Conservation (phyloP, 2,888 invertebrate species). For the Sthenelais limicola region DNA sequence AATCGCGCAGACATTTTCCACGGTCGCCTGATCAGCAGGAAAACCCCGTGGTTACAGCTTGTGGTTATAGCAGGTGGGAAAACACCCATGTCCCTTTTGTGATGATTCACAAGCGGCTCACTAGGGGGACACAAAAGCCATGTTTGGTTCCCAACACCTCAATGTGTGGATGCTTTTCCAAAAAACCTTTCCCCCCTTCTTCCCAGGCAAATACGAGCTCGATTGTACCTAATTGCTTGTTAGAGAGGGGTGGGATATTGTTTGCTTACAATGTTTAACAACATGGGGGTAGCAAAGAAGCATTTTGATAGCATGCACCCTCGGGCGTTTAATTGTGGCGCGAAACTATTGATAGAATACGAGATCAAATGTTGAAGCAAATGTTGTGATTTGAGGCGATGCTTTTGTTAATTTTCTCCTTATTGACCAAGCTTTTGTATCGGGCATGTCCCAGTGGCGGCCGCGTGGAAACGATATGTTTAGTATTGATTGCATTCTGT, state of each 20-base stretch:
- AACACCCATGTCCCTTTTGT: not conserved
- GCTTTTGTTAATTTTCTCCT: not conserved
- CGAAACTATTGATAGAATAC: not conserved
- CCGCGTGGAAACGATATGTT: too few relatives aligned
- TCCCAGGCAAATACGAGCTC: not conserved
- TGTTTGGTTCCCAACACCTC: not conserved
- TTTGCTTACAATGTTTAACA: conserved; percentile 17
- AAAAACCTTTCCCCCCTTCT: conserved; percentile 1
- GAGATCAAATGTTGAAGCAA: conserved; percentile 34
- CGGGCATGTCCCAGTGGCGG: not conserved
- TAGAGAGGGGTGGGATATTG: conserved; percentile 20
- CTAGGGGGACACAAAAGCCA: not conserved
- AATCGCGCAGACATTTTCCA: conserved; percentile 32
- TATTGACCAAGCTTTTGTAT: not conserved
- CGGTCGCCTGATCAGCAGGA: too few relatives aligned
- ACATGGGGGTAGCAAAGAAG: conserved; percentile 20
- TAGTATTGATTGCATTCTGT: too few relatives aligned
- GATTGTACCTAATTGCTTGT: conserved; percentile 35
- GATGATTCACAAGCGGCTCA: conserved; percentile 17
- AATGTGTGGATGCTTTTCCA: not conserved
- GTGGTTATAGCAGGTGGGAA: conserved; percentile 31
- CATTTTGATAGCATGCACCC: not conserved
- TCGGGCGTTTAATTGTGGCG: conserved; percentile 20
- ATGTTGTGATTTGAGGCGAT: conserved; percentile 14
- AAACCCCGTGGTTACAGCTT: too few relatives aligned